phyloP scores from a whole-genome alignment of 2,113 vertebrate species.

The Chaetodon trifascialis region DNA sequence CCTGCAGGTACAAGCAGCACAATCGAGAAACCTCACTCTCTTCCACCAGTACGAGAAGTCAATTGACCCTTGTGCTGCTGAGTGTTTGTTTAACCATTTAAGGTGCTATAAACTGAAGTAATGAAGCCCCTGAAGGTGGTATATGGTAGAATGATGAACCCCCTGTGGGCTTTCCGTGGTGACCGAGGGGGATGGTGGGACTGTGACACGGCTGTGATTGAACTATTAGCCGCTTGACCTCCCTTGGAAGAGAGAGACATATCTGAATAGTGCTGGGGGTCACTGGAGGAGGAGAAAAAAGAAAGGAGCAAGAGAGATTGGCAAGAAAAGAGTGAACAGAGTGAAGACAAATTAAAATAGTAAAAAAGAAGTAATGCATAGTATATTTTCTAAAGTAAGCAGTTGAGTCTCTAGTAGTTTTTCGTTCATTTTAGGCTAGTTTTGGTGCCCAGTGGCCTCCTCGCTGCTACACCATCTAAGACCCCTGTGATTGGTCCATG shows the following conservation, averaged over 20 bases:
- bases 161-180: conserved; percentile 48
- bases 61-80: conserved; percentile 91
- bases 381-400: conserved; percentile 16
- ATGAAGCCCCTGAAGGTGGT: conserved; percentile 89
- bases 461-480: conserved; percentile 11
- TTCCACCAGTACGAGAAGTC: conserved; percentile 78
- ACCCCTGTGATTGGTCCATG: conserved; percentile 30
- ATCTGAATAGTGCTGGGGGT: conserved; percentile 88
- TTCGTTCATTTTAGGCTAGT: neutral
- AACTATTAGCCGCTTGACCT: conserved; percentile 96
- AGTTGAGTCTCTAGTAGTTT: conserved; percentile 11
- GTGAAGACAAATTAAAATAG: conserved; percentile 42
- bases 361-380: neutral
- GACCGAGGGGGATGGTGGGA: conserved; percentile 79
- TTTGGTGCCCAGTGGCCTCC: conserved; percentile 8
- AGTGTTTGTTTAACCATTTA: conserved; percentile 94
- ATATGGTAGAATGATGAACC: conserved; percentile 79
- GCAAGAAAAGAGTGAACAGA: conserved; percentile 44
- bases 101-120: conserved; percentile 91
- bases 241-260: conserved; percentile 85
- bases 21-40: conserved; percentile 26
- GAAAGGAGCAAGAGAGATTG: conserved; percentile 61
- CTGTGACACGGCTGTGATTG: conserved; percentile 95
- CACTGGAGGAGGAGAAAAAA: conserved; percentile 76
- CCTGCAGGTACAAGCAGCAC: conserved; percentile 10